phyloP scores from a whole-genome alignment of 2,888 invertebrate genomes.

The Lasioglossum figueresi region DNA sequence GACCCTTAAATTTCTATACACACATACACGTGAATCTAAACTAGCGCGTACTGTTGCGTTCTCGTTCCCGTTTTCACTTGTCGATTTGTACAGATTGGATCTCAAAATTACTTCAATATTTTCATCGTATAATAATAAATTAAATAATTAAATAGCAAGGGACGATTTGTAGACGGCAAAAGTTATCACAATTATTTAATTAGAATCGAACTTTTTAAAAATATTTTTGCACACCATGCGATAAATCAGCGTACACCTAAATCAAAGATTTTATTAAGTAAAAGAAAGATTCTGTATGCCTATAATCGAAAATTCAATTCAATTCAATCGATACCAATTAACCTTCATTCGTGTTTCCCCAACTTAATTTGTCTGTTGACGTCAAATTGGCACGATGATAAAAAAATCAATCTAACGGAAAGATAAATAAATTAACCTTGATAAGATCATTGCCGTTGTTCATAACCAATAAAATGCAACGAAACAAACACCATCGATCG shows the following conservation, averaged over 20 bases:
- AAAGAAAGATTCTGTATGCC: background rate
- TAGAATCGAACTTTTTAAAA: background rate
- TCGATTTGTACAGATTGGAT: background rate
- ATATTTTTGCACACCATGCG: background rate
- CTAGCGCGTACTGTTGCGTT: constrained; percentile 21
- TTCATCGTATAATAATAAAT: background rate
- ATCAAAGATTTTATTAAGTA: background rate
- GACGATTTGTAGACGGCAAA: background rate
- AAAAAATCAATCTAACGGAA: no score
- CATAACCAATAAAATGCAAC: no score
- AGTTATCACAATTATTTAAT: background rate
- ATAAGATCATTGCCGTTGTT: no score
- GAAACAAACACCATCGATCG: no score
- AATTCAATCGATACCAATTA: background rate
- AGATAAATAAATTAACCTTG: no score
- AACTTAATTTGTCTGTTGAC: no score
- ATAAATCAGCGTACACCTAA: background rate
- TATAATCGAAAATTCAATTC: background rate
- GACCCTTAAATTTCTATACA: constrained; percentile 52
- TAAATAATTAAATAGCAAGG: background rate
- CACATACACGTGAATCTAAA: constrained; percentile 32
- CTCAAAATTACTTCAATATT: background rate
- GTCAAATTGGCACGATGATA: no score
- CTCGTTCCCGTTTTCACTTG: background rate
- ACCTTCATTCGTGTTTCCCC: no score